Base-by-base conservation (phyloP, 1,140 invertebrate species). In the Pseudomyrmex sp. region DNA sequence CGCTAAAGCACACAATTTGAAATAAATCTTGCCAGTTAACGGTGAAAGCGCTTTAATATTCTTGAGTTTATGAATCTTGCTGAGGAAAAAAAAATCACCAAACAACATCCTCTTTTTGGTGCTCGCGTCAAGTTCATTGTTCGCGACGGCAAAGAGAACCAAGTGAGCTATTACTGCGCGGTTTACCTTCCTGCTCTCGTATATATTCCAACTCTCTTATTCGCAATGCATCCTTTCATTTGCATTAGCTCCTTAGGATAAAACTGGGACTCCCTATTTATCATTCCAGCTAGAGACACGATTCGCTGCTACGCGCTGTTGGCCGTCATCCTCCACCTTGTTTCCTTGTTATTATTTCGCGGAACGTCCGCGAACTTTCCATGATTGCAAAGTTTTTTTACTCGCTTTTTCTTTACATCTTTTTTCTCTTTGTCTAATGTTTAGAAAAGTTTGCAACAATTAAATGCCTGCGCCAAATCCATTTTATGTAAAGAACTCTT, bases 181-280 rank as follows among this genome's bases (percentile, higher is more conserved):
- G 52, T 9, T 70, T 69, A 13, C 13, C 13, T 59, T 61, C 52
- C 44, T 23, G 26, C 52, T 68, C 56, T 35, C 5, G 35, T 23
- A 9, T 13, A 2, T 58, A 58, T 77, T 68, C 20, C n/a, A n/a
- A 46, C 74, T 77, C 50, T 54, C 35, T 68, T 77, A 20, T 44
- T 77, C 35, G 35, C 63, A 8, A 68, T 58, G 50, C 62, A 54
- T 58, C 63, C 52, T 77, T 77, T 68, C 75, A 77, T 77, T 77
- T 77, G 63, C 62, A 77, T 77, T 77, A 77, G 26, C 63, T 12
- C 63, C 18, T 68, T 77, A 58, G 62, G 50, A 77, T 77, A 77
- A 68, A 68, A 77, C 62, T 68, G 15, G n/a, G 52, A 77, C 68
- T 9, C n/a, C 4, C 63, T 68, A 77, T 77, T 77, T 77, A 77